phyloP scores from a whole-genome alignment of 2,888 invertebrate species.

The Nephrotoma flavescens region DNA sequence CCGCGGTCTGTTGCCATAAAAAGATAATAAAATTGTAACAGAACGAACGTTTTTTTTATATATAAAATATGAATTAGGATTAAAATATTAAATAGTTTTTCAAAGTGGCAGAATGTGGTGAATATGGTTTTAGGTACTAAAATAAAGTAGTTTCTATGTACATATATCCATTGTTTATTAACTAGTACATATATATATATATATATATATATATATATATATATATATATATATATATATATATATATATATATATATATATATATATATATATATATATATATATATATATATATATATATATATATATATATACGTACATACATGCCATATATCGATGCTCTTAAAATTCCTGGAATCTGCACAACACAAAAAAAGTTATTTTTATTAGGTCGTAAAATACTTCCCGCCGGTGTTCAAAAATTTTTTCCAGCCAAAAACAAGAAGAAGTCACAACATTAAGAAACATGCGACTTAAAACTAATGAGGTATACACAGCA shows the following conservation, averaged over 20 bases:
- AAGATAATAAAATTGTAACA: background rate
- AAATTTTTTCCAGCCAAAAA: background rate
- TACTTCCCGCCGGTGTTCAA: background rate
- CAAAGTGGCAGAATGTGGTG: background rate
- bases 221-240: too few relatives aligned
- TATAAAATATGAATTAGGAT: background rate
- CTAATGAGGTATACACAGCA: background rate
- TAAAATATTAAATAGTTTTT: background rate
- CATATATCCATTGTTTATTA: background rate
- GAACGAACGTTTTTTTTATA: background rate
- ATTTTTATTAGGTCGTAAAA: background rate
- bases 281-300: too few relatives aligned
- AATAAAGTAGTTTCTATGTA: background rate
- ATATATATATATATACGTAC: too few relatives aligned
- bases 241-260: too few relatives aligned
- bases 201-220: too few relatives aligned
- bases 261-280: too few relatives aligned
- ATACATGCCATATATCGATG: too few relatives aligned
- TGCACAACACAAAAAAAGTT: background rate
- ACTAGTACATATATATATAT: background rate
- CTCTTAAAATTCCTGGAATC: background rate
- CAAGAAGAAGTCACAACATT: background rate
- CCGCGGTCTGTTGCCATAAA: background rate
- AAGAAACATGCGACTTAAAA: background rate
- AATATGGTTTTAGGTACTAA: background rate